A percentile compares a stretch with the other conserved stretches of the same genome.
phyloP scores from a whole-genome alignment of 2,888 invertebrate species.

The Exephanes ischioxanthus region DNA sequence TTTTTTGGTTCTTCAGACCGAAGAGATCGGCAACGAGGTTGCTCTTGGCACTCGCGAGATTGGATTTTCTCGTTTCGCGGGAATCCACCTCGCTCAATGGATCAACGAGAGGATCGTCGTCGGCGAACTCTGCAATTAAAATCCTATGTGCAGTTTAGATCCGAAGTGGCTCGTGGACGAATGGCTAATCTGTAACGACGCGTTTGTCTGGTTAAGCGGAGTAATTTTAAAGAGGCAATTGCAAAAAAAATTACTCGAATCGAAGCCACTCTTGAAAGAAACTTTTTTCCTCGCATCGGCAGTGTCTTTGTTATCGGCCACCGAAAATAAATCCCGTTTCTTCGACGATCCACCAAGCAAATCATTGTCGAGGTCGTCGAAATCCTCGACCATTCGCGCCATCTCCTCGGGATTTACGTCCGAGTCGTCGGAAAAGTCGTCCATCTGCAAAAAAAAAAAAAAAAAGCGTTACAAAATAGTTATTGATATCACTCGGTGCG shows the following conservation, averaged over 20 bases:
- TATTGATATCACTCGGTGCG: no score
- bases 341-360: constrained; percentile 72
- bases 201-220: no score
- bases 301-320: constrained; percentile 39
- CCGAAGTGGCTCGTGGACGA: background rate
- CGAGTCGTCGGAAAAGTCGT: constrained; percentile 67
- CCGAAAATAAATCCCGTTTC: constrained; percentile 65
- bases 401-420: constrained; percentile 72
- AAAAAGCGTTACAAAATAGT: background rate
- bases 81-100: constrained; percentile 74
- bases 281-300: constrained; percentile 76
- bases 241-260: constrained; percentile 6
- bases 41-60: constrained; percentile 66
- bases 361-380: constrained; percentile 78
- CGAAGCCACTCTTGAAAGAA: constrained; percentile 75
- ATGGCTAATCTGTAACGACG: background rate
- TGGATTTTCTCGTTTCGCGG: constrained; percentile 64
- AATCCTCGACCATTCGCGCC: constrained; percentile 72
- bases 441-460: constrained; percentile 62
- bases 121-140: constrained; percentile 66
- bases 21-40: constrained; percentile 77
- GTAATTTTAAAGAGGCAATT: no score
- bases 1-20: constrained; percentile 73
- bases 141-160: constrained; percentile 18
- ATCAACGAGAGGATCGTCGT: constrained; percentile 76